phyloP scores from a whole-genome alignment of 1,140 invertebrate species.

The Ladona fulva region DNA sequence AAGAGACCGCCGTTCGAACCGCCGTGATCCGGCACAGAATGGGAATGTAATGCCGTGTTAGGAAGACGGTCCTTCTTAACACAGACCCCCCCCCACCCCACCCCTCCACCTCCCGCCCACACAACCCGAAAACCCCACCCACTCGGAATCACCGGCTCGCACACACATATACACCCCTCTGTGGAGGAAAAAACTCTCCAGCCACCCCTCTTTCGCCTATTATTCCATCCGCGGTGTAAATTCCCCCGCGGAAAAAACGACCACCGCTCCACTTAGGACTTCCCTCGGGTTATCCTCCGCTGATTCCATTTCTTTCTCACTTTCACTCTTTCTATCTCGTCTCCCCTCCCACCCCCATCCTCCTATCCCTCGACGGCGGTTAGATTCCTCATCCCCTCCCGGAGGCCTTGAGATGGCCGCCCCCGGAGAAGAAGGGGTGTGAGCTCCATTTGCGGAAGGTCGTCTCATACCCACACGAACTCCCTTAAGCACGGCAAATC shows the following conservation, averaged over 20 bases:
- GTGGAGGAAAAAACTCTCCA: neutral
- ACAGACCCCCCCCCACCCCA: neutral
- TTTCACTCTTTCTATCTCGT: neutral
- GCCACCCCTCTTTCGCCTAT: neutral
- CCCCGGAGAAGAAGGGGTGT: neutral
- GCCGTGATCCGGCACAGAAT: neutral
- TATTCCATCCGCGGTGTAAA: neutral
- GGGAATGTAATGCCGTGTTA: constrained; percentile 4
- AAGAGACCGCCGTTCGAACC: neutral
- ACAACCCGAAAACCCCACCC: neutral
- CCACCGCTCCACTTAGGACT: neutral
- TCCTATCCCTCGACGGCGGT: neutral
- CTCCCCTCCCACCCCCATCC: neutral
- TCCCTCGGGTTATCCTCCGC: neutral
- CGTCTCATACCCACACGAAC: neutral
- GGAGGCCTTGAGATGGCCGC: neutral
- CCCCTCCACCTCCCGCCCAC: neutral
- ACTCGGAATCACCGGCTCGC: too few relatives aligned
- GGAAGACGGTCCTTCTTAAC: neutral
- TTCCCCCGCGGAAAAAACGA: too few relatives aligned
- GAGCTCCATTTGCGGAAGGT: neutral
- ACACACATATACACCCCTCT: neutral
- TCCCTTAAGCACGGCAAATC: neutral
- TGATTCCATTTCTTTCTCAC: neutral
- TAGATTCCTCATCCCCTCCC: neutral